Evolutionary conservation across 2,888 invertebrate genomes (phyloP), one percentile per base, ranked within the genome.

Genomic region (Euproctis similis): DNA sequence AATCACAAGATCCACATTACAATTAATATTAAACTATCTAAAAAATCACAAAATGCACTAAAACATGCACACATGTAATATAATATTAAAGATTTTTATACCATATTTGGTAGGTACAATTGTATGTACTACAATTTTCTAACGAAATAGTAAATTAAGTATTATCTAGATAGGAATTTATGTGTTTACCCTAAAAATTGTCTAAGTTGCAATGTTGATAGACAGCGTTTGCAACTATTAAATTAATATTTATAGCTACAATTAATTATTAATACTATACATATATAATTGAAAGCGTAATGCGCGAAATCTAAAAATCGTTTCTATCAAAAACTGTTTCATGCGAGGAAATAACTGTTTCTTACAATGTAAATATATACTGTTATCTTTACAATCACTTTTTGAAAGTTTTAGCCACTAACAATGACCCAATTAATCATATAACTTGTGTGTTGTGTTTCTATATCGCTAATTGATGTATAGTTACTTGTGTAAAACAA

Each of bases 1-100:
- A 81, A 84, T 84, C 84, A 84, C 84, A 84, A 82, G 80, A 76
- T 82, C 68, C 72, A 80, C 74, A 69, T 77, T 81, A 81, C n/a
- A 59, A 82, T 84, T 84, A 84, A 74, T n/a, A n/a, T 84, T 84
- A 84, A 74, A 76, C 81, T 84, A 84, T 65, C 78, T 84, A 82
- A 73, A n/a, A 62, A 81, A 84, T 84, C 82, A 84, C 84, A 84
- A 84, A 84, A 84, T 84, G 84, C 84, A 84, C 82, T 84, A 84
- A 84, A 84, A 84, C 84, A 84, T 84, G 84, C 84, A 84, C 76
- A 77, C 66, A 76, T 77, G 74, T 74, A 76, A 70, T 72, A 71
- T 71, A 72, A n/a, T n/a, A 40, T n/a, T 30, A 71, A 70, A 62
- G 62, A 70, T 75, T 81, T 75, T 78, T 69, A 77, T 78, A 80